Conservation (phyloP, 2,888 invertebrate species). For the Drosophila infuscata region DNA sequence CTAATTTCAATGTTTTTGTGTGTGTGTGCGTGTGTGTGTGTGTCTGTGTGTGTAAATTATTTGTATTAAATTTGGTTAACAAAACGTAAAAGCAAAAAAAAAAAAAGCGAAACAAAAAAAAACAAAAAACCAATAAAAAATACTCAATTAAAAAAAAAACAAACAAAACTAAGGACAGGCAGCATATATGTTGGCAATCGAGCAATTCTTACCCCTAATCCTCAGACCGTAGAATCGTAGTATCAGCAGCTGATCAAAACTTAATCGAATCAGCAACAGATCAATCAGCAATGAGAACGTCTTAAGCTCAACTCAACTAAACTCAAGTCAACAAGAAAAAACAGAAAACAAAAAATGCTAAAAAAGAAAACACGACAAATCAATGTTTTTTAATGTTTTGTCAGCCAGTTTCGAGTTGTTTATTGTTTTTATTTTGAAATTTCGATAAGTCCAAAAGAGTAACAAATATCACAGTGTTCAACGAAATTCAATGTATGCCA, state of each 20-base stretch:
- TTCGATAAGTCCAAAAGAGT: conserved; percentile 68
- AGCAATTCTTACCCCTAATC: conserved; percentile 78
- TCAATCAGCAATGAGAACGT: conserved; percentile 11
- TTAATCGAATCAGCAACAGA: conserved; percentile 4
- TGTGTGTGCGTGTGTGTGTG: conserved; percentile 48
- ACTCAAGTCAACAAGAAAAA: neutral
- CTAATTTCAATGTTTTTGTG: conserved; percentile 79
- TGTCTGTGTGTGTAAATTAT: conserved; percentile 61
- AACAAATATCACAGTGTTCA: conserved; percentile 43
- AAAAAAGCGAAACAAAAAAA: conserved; percentile 10
- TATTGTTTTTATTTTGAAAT: conserved; percentile 70
- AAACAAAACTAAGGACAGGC: conserved; percentile 82
- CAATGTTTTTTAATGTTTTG: conserved; percentile 20
- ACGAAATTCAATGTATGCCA: conserved; percentile 49
- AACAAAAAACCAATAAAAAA: conserved; percentile 20
- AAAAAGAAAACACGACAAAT: neutral
- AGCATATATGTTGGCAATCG: conserved; percentile 86
- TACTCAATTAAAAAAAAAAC: conserved; percentile 63
- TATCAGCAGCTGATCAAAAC: conserved; percentile 54
- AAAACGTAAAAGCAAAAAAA: conserved; percentile 32
- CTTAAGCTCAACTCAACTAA: conserved; percentile 8
- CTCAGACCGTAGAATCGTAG: conserved; percentile 53
- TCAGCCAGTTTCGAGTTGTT: conserved; percentile 47
- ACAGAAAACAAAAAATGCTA: neutral
- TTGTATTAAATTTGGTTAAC: conserved; percentile 83